phyloP scores from a whole-genome alignment of 53 echinoderm and acorn worm species.

The Arbacia lixula region DNA sequence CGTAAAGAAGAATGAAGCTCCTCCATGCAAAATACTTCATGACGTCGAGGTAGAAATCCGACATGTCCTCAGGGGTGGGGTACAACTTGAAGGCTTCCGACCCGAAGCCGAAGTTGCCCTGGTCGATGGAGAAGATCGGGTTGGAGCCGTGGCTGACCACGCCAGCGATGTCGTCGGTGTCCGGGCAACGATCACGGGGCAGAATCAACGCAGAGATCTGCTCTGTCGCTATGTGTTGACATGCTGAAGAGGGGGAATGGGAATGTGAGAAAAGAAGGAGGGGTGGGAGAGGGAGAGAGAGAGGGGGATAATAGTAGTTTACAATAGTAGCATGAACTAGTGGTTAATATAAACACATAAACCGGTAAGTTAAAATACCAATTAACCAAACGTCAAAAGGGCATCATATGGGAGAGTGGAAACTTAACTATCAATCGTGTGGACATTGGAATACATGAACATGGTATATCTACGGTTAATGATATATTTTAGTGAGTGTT shows the following conservation, averaged over 20 bases:
- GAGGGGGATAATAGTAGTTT: too few species aligned
- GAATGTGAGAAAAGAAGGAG: too few species aligned
- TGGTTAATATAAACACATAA: too few species aligned
- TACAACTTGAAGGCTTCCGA: slow-evolving; percentile 94
- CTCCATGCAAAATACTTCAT: slow-evolving; percentile 85
- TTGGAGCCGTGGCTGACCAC: slow-evolving; percentile 91
- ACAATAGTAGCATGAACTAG: too few species aligned
- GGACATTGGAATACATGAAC: too few species aligned
- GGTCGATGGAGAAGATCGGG: slow-evolving; percentile 82
- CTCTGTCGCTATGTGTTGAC: slow-evolving; percentile 72
- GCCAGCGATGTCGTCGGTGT: slow-evolving; percentile 86
- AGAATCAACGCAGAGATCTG: slow-evolving; percentile 87
- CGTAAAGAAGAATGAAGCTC: slow-evolving; percentile 85
- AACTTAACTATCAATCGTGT: too few species aligned
- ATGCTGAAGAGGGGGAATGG: slow-evolving; percentile 54
- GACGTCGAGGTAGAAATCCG: slow-evolving; percentile 77
- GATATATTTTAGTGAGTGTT: too few species aligned
- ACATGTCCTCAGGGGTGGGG: slow-evolving; percentile 88
- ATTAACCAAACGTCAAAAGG: too few species aligned
- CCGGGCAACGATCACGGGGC: slow-evolving; percentile 80
- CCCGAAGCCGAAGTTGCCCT: slow-evolving; percentile 77
- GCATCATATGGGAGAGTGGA: too few species aligned
- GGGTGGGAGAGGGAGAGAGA: too few species aligned
- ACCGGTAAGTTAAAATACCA: too few species aligned
- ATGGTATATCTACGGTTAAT: too few species aligned